phyloP scores from a whole-genome alignment of 2,888 invertebrate species.

The Zaprionus lineosus region DNA sequence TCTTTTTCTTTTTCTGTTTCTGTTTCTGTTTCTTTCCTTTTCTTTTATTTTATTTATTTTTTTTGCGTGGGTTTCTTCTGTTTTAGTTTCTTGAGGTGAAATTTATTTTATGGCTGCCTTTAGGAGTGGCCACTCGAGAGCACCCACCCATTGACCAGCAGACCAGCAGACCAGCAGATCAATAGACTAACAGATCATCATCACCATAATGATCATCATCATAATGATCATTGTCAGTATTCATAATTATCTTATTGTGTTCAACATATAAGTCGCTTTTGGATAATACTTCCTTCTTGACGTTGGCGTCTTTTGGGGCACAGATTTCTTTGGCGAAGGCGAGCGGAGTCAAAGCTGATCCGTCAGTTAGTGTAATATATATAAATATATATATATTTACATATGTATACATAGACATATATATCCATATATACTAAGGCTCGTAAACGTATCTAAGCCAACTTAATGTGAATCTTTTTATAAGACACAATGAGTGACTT shows the following conservation, averaged over 20 bases:
- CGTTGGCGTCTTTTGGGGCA: neutral
- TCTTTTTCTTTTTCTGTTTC: slow-evolving; percentile 22
- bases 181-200: no score
- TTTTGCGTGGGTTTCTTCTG: slow-evolving; percentile 49
- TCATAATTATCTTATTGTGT: no score
- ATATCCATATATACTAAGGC: neutral
- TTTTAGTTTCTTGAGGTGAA: slow-evolving; percentile 63
- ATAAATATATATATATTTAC: neutral
- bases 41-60: slow-evolving; percentile 40
- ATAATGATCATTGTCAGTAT: slow-evolving; percentile 22
- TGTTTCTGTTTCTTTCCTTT: slow-evolving; percentile 15
- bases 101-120: slow-evolving; percentile 49
- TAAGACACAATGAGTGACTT: no score
- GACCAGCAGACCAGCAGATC: no score
- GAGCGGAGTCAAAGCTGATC: slow-evolving; percentile 29
- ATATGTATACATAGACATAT: neutral
- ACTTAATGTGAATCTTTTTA: no score
- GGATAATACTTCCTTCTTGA: slow-evolving; percentile 27
- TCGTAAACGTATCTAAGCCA: no score
- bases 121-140: slow-evolving; percentile 51
- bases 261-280: slow-evolving; percentile 15
- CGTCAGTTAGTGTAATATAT: slow-evolving; percentile 18
- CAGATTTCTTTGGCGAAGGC: slow-evolving; percentile 53
- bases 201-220: slow-evolving; percentile 11
- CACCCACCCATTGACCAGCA: slow-evolving; percentile 10